Conservation (phyloP, 1,140 invertebrate genomes). For the Microplitis mediator region DNA sequence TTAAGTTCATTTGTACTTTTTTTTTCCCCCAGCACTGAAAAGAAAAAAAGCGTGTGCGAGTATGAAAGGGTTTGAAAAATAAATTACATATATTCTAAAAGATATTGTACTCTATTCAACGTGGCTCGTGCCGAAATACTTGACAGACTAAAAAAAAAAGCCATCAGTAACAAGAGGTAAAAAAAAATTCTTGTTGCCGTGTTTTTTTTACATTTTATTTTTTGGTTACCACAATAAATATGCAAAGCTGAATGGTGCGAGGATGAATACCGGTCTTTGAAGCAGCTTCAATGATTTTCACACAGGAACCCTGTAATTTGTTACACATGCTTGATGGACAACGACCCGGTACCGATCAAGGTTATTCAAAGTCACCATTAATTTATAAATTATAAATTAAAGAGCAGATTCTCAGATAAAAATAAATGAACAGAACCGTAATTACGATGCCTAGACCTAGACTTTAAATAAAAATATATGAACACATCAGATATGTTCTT, state of each 20-base stretch:
- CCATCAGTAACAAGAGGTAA: neutral
- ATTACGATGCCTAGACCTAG: neutral
- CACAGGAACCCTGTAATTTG: slow-evolving; percentile 12
- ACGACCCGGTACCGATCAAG: neutral
- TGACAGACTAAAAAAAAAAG: too few relatives aligned
- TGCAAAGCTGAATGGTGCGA: slow-evolving; percentile 12
- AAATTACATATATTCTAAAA: too few relatives aligned
- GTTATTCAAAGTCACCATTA: neutral
- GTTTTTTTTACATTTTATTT: neutral
- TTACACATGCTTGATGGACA: slow-evolving; percentile 7
- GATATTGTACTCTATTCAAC: too few relatives aligned
- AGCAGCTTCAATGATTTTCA: slow-evolving; percentile 6
- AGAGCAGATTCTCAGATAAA: neutral
- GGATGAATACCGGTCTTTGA: slow-evolving; percentile 16
- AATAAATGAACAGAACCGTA: neutral
- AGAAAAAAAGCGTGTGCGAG: too few relatives aligned
- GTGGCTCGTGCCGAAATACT: too few relatives aligned
- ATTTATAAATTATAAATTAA: neutral
- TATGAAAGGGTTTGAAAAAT: too few relatives aligned
- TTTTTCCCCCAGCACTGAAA: too few relatives aligned
- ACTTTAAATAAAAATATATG: neutral
- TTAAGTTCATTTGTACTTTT: too few relatives aligned
- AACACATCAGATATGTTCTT: too few relatives aligned
- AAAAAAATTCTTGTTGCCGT: neutral
- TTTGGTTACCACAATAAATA: slow-evolving; percentile 3